phyloP scores from a whole-genome alignment of 2,113 vertebrate genomes.

The Irena cyanogastra region DNA sequence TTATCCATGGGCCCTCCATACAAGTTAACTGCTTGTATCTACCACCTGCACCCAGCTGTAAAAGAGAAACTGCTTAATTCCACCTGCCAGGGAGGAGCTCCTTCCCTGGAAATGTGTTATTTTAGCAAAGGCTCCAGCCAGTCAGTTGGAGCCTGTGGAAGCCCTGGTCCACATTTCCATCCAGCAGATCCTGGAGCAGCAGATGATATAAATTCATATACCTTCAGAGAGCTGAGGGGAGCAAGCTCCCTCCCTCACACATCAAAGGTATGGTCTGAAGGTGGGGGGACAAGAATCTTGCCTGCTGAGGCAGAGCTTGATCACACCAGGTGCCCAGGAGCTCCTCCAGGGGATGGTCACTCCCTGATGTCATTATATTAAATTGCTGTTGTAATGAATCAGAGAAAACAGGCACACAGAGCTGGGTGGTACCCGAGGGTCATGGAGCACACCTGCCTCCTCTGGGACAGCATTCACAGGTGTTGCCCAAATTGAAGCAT shows the following conservation, averaged over 20 bases:
- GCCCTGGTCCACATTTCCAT: neutral
- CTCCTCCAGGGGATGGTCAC: neutral
- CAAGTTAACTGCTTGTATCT: neutral
- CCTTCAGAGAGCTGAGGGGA: neutral
- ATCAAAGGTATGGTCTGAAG: neutral
- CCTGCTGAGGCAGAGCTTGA: neutral
- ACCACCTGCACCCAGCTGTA: neutral
- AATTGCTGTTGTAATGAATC: neutral
- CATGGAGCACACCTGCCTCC: neutral
- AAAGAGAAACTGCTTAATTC: neutral
- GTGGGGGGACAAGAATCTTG: accelerated
- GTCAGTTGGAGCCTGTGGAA: neutral
- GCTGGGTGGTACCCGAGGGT: neutral
- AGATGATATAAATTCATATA: neutral
- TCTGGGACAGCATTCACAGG: neutral
- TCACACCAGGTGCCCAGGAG: neutral
- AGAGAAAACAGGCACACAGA: neutral
- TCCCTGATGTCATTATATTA: neutral
- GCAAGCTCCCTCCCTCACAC: neutral
- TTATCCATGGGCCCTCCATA: neutral
- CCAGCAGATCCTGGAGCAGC: neutral
- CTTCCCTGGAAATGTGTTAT: neutral
- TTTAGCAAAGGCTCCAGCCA: neutral
- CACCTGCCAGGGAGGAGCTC: neutral
- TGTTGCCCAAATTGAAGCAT: neutral